A percentile compares a stretch with the other conserved stretches of the same genome.
Conservation (phyloP, 23 tunicate genomes). For the Ciona savignyi region DNA sequence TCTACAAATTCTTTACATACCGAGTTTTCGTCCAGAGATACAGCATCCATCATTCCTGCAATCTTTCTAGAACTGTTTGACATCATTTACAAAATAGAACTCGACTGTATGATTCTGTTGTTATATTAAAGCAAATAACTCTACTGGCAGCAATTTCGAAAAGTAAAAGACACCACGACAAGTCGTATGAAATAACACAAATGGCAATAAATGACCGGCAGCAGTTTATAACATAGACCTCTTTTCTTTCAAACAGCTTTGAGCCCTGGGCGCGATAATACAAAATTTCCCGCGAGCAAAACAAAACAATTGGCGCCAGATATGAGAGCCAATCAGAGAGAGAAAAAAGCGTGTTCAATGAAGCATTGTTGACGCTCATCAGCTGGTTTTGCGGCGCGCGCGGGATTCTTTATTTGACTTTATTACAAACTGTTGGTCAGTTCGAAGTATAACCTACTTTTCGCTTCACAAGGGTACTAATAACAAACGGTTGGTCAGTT, state of each 20-base stretch:
- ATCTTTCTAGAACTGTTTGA: constrained; percentile 8
- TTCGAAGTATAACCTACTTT: too few species aligned
- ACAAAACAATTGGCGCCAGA: background rate
- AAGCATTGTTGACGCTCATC: too few species aligned
- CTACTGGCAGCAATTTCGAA: too few species aligned
- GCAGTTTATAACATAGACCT: background rate
- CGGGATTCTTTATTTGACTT: too few species aligned
- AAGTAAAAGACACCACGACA: too few species aligned
- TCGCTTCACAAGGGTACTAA: too few species aligned
- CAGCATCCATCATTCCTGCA: constrained; percentile 7
- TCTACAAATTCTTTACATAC: constrained; percentile 2
- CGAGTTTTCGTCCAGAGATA: constrained; percentile 13
- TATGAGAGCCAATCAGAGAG: constrained; percentile 4
- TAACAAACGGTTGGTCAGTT: too few species aligned
- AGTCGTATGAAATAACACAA: background rate
- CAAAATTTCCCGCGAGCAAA: constrained; percentile 6
- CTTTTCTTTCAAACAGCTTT: background rate
- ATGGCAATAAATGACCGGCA: background rate
- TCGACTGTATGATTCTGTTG: too few species aligned
- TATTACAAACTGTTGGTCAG: too few species aligned
- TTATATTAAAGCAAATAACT: too few species aligned
- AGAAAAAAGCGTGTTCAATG: background rate
- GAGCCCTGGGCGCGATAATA: background rate
- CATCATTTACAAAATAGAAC: background rate
- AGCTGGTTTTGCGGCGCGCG: too few species aligned